Evolutionary conservation across 2,888 invertebrate genomes (phyloP).

Genomic region (Piscicola geometra): DNA sequence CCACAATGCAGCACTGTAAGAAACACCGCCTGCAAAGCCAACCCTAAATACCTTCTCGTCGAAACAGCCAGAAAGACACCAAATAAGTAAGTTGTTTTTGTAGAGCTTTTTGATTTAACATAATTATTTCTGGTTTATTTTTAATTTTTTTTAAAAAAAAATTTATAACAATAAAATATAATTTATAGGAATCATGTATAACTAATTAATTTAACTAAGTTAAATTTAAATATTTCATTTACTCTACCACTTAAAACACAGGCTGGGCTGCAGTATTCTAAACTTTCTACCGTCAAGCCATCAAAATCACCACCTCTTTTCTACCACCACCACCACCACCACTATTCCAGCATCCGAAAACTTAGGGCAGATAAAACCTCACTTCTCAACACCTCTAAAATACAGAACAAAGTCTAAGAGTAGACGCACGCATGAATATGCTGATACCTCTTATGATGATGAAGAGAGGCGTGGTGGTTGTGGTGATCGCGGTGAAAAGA

Average conservation of each 20-base stretch:
- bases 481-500: background rate
- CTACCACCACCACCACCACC: background rate
- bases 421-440: background rate
- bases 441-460: background rate
- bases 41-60: background rate
- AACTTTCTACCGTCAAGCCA: background rate
- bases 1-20: background rate
- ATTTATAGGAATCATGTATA: no score
- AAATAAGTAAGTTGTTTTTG: no score
- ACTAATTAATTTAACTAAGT: no score
- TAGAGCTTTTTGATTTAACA: no score
- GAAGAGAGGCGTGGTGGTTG: background rate
- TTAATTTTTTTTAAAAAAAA: background rate
- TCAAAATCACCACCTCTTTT: background rate
- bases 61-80: background rate
- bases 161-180: background rate
- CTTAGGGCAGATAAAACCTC: no score
- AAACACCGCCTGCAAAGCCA: background rate
- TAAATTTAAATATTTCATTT: no score
- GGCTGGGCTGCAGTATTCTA: background rate
- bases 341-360: background rate
- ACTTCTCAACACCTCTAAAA: constrained; percentile 9
- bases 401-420: constrained; percentile 2
- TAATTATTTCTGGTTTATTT: no score
- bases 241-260: no score